Base-by-base conservation (phyloP, 2,888 invertebrate species). In the Pristionchus arcanus region DNA sequence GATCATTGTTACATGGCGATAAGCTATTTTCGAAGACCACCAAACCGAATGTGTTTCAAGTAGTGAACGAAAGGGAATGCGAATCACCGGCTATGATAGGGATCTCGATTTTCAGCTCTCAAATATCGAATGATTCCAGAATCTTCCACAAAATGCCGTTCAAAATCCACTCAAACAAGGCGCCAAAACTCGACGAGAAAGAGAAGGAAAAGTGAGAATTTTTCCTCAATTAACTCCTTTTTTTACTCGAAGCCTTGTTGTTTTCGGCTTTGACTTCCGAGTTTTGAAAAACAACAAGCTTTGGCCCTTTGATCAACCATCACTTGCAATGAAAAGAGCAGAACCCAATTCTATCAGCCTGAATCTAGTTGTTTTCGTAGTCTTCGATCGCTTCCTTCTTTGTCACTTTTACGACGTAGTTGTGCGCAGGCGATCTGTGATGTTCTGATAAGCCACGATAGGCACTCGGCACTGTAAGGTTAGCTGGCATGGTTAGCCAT, bases 131-230 rank as follows among this genome's bases (percentile, higher is more conserved):
- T 68, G 19, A 15, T 77, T 87, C 11, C 87, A 68, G 87, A n/a
- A 87, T 87, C 87, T 87, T 87, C 71, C 87, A 71, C 28, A 87
- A 87, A 71, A 55, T 87, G 49, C 87, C 87, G 25, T 87, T 87
- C 87, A 68, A 87, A 15, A 87, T 87, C 28, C 71, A 87, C 71
- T 87, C 87, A 13, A 87, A 55, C 71, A 87, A 87, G 31, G 87
- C 71, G 55, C 87, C 87, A 3, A 68, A 59, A 28, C 21, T 31
- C 7, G 87, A 87, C 13, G 71, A 87, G 11, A n/a, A 87, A 3
- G 31, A 71, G 31, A 71, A 71, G 71, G 87, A 86, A 13, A 84
- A 84, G 84, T 63, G 86, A 42, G 63, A 3, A 59, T 49, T n/a
- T 42, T 31, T 34, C 4, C 11, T 3, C 0, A 15, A 34, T 0